Base-by-base conservation (phyloP, 1,140 invertebrate genomes). In the Camponotus pennsylvanicus region DNA sequence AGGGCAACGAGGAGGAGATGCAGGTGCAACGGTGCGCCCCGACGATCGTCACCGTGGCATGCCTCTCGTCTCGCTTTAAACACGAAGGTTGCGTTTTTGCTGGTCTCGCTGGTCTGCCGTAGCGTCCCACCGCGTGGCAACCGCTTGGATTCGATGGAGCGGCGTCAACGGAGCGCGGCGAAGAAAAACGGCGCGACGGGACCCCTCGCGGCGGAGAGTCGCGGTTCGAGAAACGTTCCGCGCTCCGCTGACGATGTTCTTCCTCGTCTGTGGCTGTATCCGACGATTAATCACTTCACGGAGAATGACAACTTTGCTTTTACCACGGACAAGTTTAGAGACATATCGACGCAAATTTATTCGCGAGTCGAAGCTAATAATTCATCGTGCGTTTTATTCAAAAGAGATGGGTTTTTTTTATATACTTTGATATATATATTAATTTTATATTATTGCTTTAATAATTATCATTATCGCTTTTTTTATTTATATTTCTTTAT, bases 21-120 rank as follows among this genome's bases (percentile, higher is more conserved):
- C 86, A 92, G 92, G 91, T 92, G 90, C 86, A 92, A 92, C 89
- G 90, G 88, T 91, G 91, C 88, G 87, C 57, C 66, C 42, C 78
- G 61, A 49, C 45, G 45, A 4, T 79, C 79, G 69, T 86, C 75
- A 59, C 73, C 89, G 55, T 83, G 69, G 69, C 67, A 11, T 71
- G 70, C 73, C 40, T 55, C 71, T 78, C 73, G 75, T 85, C 52
- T 83, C 67, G 66, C 57, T 79, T 87, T 6, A 40, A 73, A 27
- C 85, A 80, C 67, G 66, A 87, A 86, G 73, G 85, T 42, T 71
- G 59, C 57, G 57, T 87, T 91, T 87, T 91, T 89, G 85, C 77
- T 59, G 64, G 84, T 71, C 86, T 63, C 15, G 15, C 49, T 57
- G 52, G 18, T 21, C 69, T 32, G 32, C 49, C 15, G 4, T 11